A percentile compares a stretch with the other conserved stretches of the same genome.
phyloP scores from a whole-genome alignment of 2,797 vertebrate species.

The Nothura maculosa region DNA sequence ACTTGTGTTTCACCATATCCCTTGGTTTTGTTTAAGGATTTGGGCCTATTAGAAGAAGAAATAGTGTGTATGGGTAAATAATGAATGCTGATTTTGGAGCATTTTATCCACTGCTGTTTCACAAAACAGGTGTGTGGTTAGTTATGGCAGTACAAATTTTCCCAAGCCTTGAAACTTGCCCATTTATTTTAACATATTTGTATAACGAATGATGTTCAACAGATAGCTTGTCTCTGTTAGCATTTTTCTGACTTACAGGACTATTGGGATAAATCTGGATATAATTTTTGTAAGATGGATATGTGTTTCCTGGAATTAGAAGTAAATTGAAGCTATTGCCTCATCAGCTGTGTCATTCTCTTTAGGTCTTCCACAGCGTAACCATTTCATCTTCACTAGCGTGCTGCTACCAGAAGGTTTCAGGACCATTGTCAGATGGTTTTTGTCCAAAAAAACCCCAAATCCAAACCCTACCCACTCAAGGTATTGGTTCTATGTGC shows the following conservation, averaged over 20 bases:
- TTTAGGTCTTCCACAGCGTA: not conserved
- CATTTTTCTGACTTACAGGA: not conserved
- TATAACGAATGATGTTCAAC: not conserved
- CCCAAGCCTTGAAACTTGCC: not conserved
- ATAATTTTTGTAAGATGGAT: not conserved
- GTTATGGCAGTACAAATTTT: not conserved
- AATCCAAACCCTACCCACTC: too few relatives aligned
- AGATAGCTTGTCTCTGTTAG: not conserved
- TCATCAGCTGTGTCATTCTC: not conserved
- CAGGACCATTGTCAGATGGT: not conserved
- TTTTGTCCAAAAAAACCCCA: not conserved
- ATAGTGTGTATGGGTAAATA: not conserved
- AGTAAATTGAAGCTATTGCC: not conserved
- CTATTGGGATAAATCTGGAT: not conserved
- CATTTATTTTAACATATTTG: not conserved
- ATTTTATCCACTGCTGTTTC: not conserved
- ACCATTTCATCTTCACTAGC: not conserved
- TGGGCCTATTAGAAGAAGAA: not conserved
- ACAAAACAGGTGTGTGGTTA: not conserved
- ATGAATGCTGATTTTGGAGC: not conserved
- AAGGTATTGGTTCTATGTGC: not conserved
- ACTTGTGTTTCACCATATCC: not conserved
- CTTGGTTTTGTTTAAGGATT: not conserved
- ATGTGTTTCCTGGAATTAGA: not conserved
- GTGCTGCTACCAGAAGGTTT: fast-evolving